A percentile compares a stretch with the other conserved stretches of the same genome.
Conservation (phyloP, 30 jellyfish, hydroid and myxozoan species). For the Calvadosia cruxmelitensis region DNA sequence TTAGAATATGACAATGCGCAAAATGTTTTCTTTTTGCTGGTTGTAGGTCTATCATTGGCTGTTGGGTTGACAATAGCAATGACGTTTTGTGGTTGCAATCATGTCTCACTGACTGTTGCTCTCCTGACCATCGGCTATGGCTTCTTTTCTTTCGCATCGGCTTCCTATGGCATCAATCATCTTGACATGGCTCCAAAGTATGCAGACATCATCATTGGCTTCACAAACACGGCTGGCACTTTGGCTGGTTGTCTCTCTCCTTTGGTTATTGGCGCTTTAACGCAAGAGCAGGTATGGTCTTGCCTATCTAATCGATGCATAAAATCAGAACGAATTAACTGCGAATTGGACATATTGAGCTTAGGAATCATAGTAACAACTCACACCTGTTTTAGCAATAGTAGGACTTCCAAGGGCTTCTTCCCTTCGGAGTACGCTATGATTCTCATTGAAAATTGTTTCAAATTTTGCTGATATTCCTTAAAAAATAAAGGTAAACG, state of each 20-base stretch:
- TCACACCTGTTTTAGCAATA: no score
- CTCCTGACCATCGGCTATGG: slow-evolving; percentile 38
- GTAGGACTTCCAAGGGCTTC: no score
- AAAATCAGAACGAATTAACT: no score
- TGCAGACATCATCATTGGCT: slow-evolving; percentile 22
- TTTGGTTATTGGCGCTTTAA: slow-evolving; percentile 22
- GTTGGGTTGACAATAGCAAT: slow-evolving; percentile 26
- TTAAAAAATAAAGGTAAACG: no score
- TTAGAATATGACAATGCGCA: neutral
- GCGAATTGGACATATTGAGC: no score
- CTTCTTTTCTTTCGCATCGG: slow-evolving; percentile 7
- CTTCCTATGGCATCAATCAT: slow-evolving; percentile 29
- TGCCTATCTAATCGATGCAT: no score
- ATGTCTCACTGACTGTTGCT: slow-evolving; percentile 28
- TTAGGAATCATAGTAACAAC: no score
- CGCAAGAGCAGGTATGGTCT: slow-evolving; percentile 29
- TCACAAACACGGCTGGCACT: slow-evolving; percentile 30
- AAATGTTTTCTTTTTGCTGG: neutral
- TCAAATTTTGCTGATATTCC: no score
- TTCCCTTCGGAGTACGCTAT: no score
- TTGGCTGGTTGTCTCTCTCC: slow-evolving; percentile 49
- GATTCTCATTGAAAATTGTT: no score
- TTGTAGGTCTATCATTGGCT: slow-evolving; percentile 37
- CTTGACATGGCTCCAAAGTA: slow-evolving; percentile 32
- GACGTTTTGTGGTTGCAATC: slow-evolving; percentile 41